phyloP scores from a whole-genome alignment of 2,113 vertebrate species.

The Ochotona princeps region DNA sequence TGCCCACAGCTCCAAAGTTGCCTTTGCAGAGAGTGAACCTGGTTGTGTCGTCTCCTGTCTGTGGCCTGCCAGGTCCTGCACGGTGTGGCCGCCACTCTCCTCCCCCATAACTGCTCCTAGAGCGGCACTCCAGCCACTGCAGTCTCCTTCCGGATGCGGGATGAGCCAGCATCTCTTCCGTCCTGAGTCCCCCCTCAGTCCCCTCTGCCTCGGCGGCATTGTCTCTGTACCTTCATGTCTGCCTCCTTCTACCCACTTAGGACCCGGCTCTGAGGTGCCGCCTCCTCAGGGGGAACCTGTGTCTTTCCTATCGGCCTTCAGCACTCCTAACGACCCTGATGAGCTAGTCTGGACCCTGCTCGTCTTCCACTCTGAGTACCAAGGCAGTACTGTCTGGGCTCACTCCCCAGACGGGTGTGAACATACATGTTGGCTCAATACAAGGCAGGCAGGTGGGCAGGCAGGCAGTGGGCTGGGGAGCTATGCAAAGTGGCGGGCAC shows the following conservation, averaged over 20 bases:
- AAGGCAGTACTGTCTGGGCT: background rate
- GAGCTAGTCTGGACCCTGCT: background rate
- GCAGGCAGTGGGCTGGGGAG: background rate
- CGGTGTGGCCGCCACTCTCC: accelerated
- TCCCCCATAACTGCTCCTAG: background rate
- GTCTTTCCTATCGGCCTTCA: background rate
- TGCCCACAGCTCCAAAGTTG: background rate
- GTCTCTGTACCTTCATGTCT: background rate
- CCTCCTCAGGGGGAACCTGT: background rate
- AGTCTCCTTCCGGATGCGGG: background rate
- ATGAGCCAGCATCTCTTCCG: background rate
- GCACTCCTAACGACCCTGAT: background rate
- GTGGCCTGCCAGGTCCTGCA: background rate
- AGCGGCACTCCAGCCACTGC: background rate
- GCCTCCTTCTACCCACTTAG: background rate
- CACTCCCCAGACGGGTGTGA: background rate
- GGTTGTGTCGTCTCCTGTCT: background rate
- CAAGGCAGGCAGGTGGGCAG: background rate
- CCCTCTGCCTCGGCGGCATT: background rate
- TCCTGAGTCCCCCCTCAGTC: accelerated
- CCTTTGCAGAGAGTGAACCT: background rate
- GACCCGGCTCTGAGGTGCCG: background rate
- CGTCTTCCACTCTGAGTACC: background rate
- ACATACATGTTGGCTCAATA: background rate
- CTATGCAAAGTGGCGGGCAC: background rate